These are phyloP conservation scores for Brachypteracias leptosomus DNA, from an alignment of 2,113 vertebrate species.

Conservation along the genomic window DNA sequence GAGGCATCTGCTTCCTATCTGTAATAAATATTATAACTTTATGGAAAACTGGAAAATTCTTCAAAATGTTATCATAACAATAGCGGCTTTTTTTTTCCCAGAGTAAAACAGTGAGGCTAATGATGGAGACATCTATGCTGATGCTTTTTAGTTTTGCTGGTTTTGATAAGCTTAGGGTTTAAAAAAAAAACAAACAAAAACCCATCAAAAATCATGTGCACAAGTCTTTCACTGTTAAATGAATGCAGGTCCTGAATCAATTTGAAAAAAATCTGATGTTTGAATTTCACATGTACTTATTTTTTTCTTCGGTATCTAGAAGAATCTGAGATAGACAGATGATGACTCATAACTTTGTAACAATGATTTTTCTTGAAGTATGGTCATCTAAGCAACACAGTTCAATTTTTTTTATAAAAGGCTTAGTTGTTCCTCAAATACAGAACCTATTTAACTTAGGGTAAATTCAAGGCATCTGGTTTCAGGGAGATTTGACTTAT, in stretches of 20 bases:
- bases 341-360: background rate
- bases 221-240: background rate
- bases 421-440: background rate
- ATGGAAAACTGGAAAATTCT: background rate
- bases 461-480: background rate
- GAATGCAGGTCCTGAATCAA: background rate
- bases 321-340: background rate
- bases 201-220: background rate
- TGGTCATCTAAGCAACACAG: background rate
- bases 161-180: background rate
- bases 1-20: background rate
- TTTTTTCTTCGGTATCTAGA: background rate
- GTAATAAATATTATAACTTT: background rate
- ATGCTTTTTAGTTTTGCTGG: background rate
- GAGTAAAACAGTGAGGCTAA: background rate
- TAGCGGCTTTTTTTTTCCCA: background rate
- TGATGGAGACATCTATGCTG: background rate
- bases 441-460: background rate
- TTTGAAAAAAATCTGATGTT: background rate
- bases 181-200: background rate
- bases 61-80: background rate
- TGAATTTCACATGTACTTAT: background rate
- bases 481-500: background rate
- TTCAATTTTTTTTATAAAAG: background rate
- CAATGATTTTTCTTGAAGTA: background rate